Conservation (phyloP, 2,888 invertebrate genomes). For the Heliconius sara region DNA sequence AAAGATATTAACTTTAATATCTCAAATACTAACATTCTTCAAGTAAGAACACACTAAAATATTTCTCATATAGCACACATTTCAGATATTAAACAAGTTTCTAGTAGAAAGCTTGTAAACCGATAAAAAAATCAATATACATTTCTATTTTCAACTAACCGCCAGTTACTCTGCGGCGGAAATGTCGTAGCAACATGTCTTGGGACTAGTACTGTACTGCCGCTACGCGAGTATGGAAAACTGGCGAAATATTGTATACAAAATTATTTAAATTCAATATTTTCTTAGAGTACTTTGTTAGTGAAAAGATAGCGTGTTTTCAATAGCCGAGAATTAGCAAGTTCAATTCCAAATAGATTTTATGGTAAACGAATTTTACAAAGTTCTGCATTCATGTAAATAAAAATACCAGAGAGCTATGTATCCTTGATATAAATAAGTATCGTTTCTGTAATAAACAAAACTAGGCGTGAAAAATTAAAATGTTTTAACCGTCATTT, state of each 20-base stretch:
- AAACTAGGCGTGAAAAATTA: too few relatives aligned
- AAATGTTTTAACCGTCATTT: too few relatives aligned
- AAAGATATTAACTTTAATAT: too few relatives aligned
- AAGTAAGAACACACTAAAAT: not conserved
- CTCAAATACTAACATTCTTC: not conserved
- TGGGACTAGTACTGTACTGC: conserved; percentile 11
- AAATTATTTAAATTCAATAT: not conserved
- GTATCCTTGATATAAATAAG: too few relatives aligned
- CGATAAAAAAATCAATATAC: conserved; percentile 39
- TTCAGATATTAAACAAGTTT: not conserved
- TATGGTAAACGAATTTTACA: not conserved
- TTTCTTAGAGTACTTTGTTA: not conserved
- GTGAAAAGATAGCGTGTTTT: not conserved
- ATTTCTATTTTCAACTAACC: conserved; percentile 39
- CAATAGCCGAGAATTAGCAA: not conserved
- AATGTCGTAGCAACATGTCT: conserved; percentile 28
- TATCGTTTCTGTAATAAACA: too few relatives aligned
- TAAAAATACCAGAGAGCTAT: too few relatives aligned
- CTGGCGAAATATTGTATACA: not conserved
- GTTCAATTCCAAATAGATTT: not conserved
- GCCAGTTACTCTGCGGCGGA: conserved; percentile 33
- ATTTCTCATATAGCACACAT: not conserved
- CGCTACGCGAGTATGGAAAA: conserved; percentile 18
- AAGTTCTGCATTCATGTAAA: too few relatives aligned
- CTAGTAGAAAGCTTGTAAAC: conserved; percentile 14